phyloP scores from a whole-genome alignment of 2,888 invertebrate genomes.

The Thelaira solivaga region DNA sequence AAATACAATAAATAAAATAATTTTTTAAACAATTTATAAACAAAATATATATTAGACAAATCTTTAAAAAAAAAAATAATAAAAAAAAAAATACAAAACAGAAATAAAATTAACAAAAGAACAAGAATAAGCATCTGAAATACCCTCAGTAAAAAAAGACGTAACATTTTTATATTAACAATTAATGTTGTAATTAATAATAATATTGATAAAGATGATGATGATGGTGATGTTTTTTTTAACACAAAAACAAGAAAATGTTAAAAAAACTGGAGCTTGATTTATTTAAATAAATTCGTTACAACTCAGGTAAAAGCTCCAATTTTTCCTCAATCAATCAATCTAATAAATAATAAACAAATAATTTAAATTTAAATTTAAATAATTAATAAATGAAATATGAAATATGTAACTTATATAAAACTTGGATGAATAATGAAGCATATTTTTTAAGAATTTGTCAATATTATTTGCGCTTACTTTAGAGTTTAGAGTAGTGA shows the following conservation, averaged over 20 bases:
- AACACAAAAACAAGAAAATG: not conserved
- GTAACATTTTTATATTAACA: not conserved
- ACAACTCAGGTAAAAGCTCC: slow-evolving; percentile 62
- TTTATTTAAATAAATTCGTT: slow-evolving; percentile 62
- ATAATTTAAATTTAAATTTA: not conserved
- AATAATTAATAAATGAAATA: not conserved
- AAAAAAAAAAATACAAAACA: slow-evolving; percentile 1
- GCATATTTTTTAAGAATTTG: slow-evolving; percentile 53
- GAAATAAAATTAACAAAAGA: not conserved
- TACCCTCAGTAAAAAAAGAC: not conserved
- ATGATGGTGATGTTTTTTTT: slow-evolving; percentile 1
- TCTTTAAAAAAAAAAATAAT: slow-evolving; percentile 35
- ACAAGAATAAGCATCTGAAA: not conserved
- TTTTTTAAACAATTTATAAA: slow-evolving; percentile 49
- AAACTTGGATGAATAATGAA: slow-evolving; percentile 13
- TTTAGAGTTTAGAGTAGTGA: slow-evolving; percentile 33
- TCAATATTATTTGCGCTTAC: slow-evolving; percentile 58
- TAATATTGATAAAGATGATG: slow-evolving; percentile 5
- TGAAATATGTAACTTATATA: slow-evolving; percentile 26
- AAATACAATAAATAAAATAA: slow-evolving; percentile 24
- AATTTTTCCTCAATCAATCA: slow-evolving; percentile 32
- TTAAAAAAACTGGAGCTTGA: slow-evolving; percentile 50
- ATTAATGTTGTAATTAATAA: slow-evolving; percentile 5
- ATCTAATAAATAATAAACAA: slow-evolving; percentile 2
- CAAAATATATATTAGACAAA: slow-evolving; percentile 61